Conservation (phyloP, 2,888 invertebrate genomes). For the Heteromyza rotundicornis region DNA sequence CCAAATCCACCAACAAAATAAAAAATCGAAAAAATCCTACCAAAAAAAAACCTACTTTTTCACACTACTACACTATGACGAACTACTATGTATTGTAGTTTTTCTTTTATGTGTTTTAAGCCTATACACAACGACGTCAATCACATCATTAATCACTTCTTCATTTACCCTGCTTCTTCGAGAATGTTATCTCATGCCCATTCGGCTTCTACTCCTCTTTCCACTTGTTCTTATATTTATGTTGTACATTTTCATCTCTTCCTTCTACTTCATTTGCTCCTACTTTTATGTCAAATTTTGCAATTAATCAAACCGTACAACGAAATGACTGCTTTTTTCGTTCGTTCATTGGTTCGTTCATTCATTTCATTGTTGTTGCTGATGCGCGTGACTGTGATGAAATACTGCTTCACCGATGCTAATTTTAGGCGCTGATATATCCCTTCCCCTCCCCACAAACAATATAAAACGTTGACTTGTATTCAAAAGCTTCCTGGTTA, state of each 20-base stretch:
- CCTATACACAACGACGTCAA: slow-evolving; percentile 30
- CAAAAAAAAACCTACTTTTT: slow-evolving; percentile 21
- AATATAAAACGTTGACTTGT: neutral
- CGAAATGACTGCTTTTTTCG: neutral
- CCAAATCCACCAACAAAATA: too few relatives aligned
- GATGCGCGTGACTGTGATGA: slow-evolving; percentile 1
- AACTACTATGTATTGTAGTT: too few relatives aligned
- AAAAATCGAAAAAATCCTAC: slow-evolving; percentile 13
- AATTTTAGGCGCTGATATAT: slow-evolving; percentile 3
- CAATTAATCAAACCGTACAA: neutral
- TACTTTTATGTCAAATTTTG: neutral
- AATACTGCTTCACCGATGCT: neutral
- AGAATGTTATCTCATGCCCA: neutral
- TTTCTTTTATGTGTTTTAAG: neutral
- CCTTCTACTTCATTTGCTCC: neutral
- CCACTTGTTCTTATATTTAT: neutral
- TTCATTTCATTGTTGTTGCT: too few relatives aligned
- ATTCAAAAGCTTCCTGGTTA: neutral
- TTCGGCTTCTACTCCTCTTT: neutral
- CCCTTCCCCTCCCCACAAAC: neutral
- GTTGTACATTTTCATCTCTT: neutral
- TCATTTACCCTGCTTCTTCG: neutral
- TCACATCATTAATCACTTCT: slow-evolving; percentile 42
- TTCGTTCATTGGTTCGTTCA: too few relatives aligned
- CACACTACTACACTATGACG: neutral